Conservation (phyloP, 2,888 invertebrate species). For the Tortrix viridana region DNA sequence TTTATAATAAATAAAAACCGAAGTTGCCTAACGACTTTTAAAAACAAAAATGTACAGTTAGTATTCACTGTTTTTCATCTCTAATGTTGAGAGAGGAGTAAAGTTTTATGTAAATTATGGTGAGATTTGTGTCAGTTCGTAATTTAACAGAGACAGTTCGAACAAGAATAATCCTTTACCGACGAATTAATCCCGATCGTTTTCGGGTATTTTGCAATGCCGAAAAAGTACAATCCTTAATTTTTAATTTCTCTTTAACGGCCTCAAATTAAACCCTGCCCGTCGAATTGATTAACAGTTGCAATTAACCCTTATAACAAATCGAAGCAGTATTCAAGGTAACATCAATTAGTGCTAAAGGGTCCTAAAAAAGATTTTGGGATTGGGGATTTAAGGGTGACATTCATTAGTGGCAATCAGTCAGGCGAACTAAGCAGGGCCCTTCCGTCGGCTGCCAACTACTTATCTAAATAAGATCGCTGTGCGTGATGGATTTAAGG, state of each 20-base stretch:
- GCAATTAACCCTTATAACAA: constrained; percentile 31
- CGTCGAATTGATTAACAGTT: constrained; percentile 34
- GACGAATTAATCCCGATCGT: constrained; percentile 24
- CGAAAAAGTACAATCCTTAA: constrained; percentile 36
- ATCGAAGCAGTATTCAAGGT: constrained; percentile 32
- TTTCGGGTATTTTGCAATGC: constrained; percentile 35
- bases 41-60: too few species aligned
- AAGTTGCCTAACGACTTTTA: too few species aligned
- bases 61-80: too few species aligned
- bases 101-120: too few species aligned
- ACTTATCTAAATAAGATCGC: constrained; percentile 82
- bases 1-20: too few species aligned
- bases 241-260: constrained; percentile 35
- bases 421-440: constrained; percentile 76
- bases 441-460: constrained; percentile 71
- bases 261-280: constrained; percentile 28
- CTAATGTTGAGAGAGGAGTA: too few species aligned
- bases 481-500: constrained; percentile 78
- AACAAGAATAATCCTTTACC: constrained; percentile 19
- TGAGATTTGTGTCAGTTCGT: too few species aligned
- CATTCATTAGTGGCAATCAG: constrained; percentile 80
- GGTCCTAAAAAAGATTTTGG: constrained; percentile 41
- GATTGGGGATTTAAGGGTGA: constrained; percentile 66
- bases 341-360: constrained; percentile 37
- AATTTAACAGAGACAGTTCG: constrained; percentile 8